Conservation (phyloP, 2,888 invertebrate species). For the Listrodromus nycthemerus region DNA sequence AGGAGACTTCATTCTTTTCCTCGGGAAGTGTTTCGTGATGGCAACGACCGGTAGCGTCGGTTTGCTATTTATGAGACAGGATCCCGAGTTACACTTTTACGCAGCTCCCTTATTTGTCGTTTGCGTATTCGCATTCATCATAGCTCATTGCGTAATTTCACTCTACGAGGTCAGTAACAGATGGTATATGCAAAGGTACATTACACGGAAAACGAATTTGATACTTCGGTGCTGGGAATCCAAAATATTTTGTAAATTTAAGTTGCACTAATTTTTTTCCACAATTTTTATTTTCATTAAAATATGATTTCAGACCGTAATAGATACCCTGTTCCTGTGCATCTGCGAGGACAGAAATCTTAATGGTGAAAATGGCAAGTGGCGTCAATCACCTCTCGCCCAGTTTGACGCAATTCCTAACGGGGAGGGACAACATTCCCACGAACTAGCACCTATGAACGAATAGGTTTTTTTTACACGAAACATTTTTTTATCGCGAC, state of each 20-base stretch:
- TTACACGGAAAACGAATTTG: background rate
- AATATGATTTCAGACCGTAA: slow-evolving; percentile 91
- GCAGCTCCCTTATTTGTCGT: slow-evolving; percentile 94
- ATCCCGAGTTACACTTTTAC: slow-evolving; percentile 91
- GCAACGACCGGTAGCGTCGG: slow-evolving; percentile 93
- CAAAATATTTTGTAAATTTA: background rate
- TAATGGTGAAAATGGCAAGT: slow-evolving; percentile 89
- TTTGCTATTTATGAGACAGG: slow-evolving; percentile 90
- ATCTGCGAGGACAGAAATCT: slow-evolving; percentile 96
- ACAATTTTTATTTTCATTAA: background rate
- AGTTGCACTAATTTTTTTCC: background rate
- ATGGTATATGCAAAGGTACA: background rate
- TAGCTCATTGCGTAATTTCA: slow-evolving; percentile 96
- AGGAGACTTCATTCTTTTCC: slow-evolving; percentile 96
- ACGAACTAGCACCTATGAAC: slow-evolving; percentile 85
- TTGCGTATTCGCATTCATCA: slow-evolving; percentile 94
- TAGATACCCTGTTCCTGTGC: slow-evolving; percentile 96
- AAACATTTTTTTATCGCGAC: background rate
- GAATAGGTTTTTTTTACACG: slow-evolving; percentile 67
- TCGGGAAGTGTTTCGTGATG: slow-evolving; percentile 94
- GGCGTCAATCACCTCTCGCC: slow-evolving; percentile 81
- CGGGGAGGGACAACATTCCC: slow-evolving; percentile 82
- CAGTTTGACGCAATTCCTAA: slow-evolving; percentile 77
- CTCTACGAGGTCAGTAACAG: slow-evolving; percentile 92
- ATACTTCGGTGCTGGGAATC: background rate